Percentiles rank a stretch among this genome's conserved stretches.
Evolutionary conservation across 1,140 invertebrate species (phyloP).

Genomic region (Harpegnathos saltator): DNA sequence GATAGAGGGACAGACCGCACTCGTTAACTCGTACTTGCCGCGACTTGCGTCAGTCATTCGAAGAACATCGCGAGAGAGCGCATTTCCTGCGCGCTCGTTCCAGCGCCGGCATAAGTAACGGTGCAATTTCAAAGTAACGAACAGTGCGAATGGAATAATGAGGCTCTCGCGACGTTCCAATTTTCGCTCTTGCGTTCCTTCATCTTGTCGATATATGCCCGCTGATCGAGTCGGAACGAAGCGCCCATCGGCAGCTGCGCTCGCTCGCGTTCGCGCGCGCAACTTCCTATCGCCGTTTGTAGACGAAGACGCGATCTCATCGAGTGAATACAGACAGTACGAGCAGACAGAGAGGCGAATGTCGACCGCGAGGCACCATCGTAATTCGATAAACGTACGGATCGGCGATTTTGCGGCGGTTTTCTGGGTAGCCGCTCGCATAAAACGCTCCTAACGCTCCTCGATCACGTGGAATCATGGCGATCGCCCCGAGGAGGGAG

Average conservation of each 20-base stretch:
- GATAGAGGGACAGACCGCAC: neutral
- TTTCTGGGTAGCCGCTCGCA: slow-evolving; percentile 72
- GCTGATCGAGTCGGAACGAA: neutral
- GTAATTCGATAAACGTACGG: slow-evolving; percentile 78
- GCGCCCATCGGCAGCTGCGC: too few relatives aligned
- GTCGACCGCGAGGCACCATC: slow-evolving; percentile 54
- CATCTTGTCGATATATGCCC: neutral
- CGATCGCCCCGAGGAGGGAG: slow-evolving; percentile 63
- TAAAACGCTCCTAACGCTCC: slow-evolving; percentile 66
- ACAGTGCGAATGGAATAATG: too few relatives aligned
- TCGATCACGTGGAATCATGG: slow-evolving; percentile 68
- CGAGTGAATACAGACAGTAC: slow-evolving; percentile 13
- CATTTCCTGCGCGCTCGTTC: neutral
- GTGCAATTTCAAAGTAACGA: too few relatives aligned
- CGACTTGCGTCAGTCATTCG: neutral
- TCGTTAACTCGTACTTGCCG: slow-evolving; percentile 4
- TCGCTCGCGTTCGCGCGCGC: neutral
- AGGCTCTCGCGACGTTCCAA: too few relatives aligned
- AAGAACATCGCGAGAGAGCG: neutral
- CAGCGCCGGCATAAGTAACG: neutral
- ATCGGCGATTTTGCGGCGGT: slow-evolving; percentile 75
- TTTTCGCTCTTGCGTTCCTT: too few relatives aligned
- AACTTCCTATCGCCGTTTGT: slow-evolving; percentile 23
- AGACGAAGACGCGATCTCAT: slow-evolving; percentile 10
- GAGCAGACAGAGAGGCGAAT: slow-evolving; percentile 40